Percentiles rank a stretch among this genome's conserved stretches.
These are phyloP conservation scores for Patagioenas fasciata DNA, from an alignment of 2,113 vertebrate species.

Conservation along the genomic window DNA sequence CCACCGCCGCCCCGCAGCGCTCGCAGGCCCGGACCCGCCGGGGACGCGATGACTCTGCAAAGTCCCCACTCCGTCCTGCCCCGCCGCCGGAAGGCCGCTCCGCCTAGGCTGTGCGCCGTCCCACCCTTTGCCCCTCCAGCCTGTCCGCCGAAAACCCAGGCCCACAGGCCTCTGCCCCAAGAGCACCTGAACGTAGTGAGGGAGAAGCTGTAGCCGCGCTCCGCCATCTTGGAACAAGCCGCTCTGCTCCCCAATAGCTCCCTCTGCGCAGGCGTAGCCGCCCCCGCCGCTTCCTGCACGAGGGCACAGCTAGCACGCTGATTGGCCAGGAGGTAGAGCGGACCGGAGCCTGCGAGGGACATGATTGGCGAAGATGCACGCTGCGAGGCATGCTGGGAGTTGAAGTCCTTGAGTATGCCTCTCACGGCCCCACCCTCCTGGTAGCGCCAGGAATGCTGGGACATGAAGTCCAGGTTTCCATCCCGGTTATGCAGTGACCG, in stretches of 20 bases:
- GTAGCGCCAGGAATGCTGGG: fast-evolving
- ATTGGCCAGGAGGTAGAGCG: neutral
- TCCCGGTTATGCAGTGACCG: fast-evolving
- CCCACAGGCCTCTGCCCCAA: fast-evolving
- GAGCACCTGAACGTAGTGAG: constrained; percentile 95
- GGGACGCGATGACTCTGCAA: constrained; percentile 65
- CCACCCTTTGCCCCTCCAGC: too few species aligned
- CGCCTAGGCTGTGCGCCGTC: fast-evolving
- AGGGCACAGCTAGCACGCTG: neutral
- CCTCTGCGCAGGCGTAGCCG: neutral
- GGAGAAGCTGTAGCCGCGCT: constrained; percentile 95
- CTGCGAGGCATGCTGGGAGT: neutral
- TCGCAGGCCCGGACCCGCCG: neutral
- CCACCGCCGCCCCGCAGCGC: neutral
- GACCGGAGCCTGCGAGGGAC: fast-evolving
- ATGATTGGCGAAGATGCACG: fast-evolving
- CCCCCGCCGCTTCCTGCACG: neutral
- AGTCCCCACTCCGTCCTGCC: fast-evolving
- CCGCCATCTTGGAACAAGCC: constrained; percentile 86
- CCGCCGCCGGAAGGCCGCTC: fast-evolving
- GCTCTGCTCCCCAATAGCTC: neutral
- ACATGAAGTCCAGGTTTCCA: neutral
- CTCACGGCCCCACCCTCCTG: fast-evolving
- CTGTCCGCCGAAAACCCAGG: fast-evolving
- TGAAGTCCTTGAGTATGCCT: neutral